Evolutionary conservation across 2,113 vertebrate genomes (phyloP), one percentile per base, ranked within the genome.

Genomic region (Henicopernis longicauda): DNA sequence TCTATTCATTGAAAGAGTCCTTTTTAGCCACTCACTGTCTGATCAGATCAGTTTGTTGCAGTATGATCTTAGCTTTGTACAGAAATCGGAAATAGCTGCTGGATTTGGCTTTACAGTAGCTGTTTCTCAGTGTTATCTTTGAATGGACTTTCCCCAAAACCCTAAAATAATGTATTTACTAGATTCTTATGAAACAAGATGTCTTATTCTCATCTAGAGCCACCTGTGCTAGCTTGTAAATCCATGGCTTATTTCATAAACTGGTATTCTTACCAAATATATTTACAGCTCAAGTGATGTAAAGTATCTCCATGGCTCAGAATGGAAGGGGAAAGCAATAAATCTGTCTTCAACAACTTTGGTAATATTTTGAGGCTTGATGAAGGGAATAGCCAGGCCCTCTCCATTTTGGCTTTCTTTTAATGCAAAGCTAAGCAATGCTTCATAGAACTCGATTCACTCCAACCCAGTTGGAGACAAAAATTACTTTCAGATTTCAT

Each of bases 1-100:
- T 20, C 7, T 18, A 0, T 21, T 59, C 4, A 1, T 19, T 40
- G 23, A 13, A 9, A 25, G 29, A 40, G 5, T 42, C 5, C 4
- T 21, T 67, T 45, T 34, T 8, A 49, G 44, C 9, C 1, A 1
- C 12, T 54, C 1, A 1, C 11, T 45, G 2, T 45, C 47, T 59
- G 66, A 45, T 40, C 29, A 34, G 31, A 16, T 58, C 10, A 49
- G 63, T 16, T 73, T 44, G 31, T 90, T 62, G 42, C 14, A 21
- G 18, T 44, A 3, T 36, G 26, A 42, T 40, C 7, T 18, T 82
- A 44, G 18, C 15, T 72, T 21, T 34, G 15, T 23, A 36, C 12
- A 38, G 52, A n/a, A 80, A n/a, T 50, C 4, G 2, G 66, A 59
- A 82, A 38, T 11, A 67, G 40, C 36, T 32, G 29, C 84, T 84